phyloP scores from a whole-genome alignment of 2,797 vertebrate genomes.

The Dallia pectoralis region DNA sequence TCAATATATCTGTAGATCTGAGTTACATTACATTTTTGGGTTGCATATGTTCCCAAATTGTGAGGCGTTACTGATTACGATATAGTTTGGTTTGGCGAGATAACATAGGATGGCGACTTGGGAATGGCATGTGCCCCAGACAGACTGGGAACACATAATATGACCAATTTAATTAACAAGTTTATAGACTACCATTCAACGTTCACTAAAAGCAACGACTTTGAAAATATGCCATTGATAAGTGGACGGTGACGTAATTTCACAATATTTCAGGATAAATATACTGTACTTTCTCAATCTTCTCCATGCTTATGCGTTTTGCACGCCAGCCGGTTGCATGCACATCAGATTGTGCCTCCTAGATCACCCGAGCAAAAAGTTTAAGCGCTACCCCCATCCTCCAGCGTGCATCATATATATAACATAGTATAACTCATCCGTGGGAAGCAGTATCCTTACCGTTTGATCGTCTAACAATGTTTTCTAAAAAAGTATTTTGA shows the following conservation, averaged over 20 bases:
- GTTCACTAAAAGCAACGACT: background rate
- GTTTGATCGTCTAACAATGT: slow-evolving; percentile 94
- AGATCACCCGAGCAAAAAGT: background rate
- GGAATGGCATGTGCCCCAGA: background rate
- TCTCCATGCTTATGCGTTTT: background rate
- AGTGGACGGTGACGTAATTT: background rate
- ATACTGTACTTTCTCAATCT: background rate
- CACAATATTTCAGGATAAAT: background rate
- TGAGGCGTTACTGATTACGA: background rate
- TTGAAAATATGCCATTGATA: background rate
- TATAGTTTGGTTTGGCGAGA: background rate
- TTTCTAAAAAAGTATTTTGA: slow-evolving; percentile 98
- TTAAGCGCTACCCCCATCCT: background rate
- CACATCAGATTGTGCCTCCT: background rate
- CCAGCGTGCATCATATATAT: background rate
- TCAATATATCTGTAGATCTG: too few relatives aligned
- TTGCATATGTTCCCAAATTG: background rate
- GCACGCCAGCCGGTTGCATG: background rate
- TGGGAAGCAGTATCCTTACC: slow-evolving; percentile 75
- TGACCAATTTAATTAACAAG: background rate
- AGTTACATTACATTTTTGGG: background rate
- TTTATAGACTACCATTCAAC: background rate
- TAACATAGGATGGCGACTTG: background rate
- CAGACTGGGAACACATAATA: background rate
- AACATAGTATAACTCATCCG: background rate